Evolutionary conservation across 1,140 invertebrate genomes (phyloP).

Genomic region (Drosophila burlai): DNA sequence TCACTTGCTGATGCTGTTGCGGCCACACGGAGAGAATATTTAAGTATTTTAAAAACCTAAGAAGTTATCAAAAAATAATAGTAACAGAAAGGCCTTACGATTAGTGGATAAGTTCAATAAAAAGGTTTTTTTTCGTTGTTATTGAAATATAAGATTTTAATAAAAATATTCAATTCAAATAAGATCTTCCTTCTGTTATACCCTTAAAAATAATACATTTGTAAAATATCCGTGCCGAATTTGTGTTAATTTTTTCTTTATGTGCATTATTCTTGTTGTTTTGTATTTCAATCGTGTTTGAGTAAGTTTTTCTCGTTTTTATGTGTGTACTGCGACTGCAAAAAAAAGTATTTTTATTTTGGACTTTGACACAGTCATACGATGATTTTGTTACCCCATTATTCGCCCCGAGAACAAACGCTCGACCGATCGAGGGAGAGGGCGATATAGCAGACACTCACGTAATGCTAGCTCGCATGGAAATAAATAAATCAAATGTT

Average conservation of each 20-base stretch:
- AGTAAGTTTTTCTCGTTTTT: constrained; percentile 61
- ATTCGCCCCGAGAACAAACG: constrained; percentile 29
- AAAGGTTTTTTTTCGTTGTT: not conserved
- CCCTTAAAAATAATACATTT: not conserved
- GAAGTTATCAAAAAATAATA: not conserved
- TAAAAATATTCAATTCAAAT: not conserved
- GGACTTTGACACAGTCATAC: constrained; percentile 82
- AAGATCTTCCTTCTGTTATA: not conserved
- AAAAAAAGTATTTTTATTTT: constrained; percentile 81
- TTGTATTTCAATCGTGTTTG: constrained; percentile 57
- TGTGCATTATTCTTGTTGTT: constrained; percentile 26
- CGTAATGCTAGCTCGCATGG: constrained; percentile 29
- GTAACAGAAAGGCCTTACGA: no score
- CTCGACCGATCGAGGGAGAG: constrained; percentile 9
- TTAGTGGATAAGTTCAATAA: not conserved
- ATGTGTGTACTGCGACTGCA: constrained; percentile 54
- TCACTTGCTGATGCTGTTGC: constrained; percentile 39
- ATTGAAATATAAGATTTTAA: not conserved
- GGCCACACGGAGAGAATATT: constrained; percentile 17
- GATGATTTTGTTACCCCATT: constrained; percentile 78
- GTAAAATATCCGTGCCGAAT: not conserved
- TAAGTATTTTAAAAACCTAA: not conserved
- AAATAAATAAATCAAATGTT: constrained; percentile 36
- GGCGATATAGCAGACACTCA: constrained; percentile 17
- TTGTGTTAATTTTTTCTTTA: not conserved